Evolutionary conservation across 2,888 invertebrate species (phyloP), one percentile per base, ranked within the genome.

Genomic region (Luperina nickerlii): DNA sequence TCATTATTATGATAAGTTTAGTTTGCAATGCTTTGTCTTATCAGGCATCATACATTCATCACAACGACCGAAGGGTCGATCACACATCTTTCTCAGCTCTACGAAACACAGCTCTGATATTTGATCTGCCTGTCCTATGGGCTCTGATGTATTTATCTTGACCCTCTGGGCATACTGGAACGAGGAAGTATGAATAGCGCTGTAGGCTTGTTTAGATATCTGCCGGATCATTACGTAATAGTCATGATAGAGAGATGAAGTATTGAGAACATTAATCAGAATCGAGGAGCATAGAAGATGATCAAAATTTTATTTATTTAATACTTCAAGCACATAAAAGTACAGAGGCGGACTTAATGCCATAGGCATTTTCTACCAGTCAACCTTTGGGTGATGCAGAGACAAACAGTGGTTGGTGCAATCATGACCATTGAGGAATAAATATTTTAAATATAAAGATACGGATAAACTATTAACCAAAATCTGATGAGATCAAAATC

Each of bases 151-250:
- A 87, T 76, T 79, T 87, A 84, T 84, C 84, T 70, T 18, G 45
- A 79, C 70, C 81, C 85, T 66, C 32, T 24, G 27, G 87, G 84
- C 76, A 48, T 42, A 63, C 8, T 69, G 48, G 54, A 32, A 86
- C 70, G 73, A 84, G 84, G 87, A 84, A 84, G 62, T 84, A 79
- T 79, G 51, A 66, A 76, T 62, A 73, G 62, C 9, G 87, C 85
- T 65, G 66, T 57, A 71, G 80, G 84, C 87, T 75, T 67, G 70
- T 71, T 79, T 74, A 75, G 81, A 70, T 79, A 76, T 71, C 57
- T 63, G 51, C n/a, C 13, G 51, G 84, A 87, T 79, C 54, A 73
- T 84, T 87, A 80, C 70, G 70, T 74, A 84, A 85, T 69, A 67
- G 27, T 45, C 63, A 32, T 66, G 84, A 84, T 79, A 75, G 27